Percentiles rank a stretch among this genome's conserved stretches.
Conservation (phyloP, 1,140 invertebrate species). For the Drosophila equinoxialis region DNA sequence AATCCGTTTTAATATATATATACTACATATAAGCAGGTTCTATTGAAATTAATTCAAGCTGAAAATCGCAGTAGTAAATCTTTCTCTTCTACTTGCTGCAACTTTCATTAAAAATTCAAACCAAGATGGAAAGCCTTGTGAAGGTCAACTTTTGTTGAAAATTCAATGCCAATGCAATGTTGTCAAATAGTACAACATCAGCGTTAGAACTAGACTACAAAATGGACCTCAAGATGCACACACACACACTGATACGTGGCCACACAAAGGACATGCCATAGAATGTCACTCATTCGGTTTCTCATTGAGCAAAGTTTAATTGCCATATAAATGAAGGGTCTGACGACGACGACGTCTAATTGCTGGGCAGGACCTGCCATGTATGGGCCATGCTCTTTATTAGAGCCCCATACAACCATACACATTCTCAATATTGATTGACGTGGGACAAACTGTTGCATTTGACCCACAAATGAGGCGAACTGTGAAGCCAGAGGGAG, state of each 20-base stretch:
- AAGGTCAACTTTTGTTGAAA: conserved; percentile 36
- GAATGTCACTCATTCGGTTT: conserved; percentile 19
- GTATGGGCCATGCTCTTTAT: conserved; percentile 14
- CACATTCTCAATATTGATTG: conserved; percentile 58
- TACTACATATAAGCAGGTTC: neutral
- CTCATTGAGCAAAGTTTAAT: conserved; percentile 57
- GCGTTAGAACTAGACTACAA: conserved; percentile 22
- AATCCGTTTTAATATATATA: neutral
- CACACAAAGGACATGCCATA: neutral
- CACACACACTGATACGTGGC: neutral
- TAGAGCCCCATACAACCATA: conserved; percentile 2
- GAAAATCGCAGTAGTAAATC: neutral
- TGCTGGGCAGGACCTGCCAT: conserved; percentile 33
- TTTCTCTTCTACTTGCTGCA: neutral
- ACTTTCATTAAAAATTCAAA: conserved; percentile 43
- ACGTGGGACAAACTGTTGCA: conserved; percentile 60
- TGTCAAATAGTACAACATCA: conserved; percentile 17
- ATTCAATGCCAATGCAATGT: conserved; percentile 22
- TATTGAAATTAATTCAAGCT: conserved; percentile 4
- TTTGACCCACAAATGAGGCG: conserved; percentile 67
- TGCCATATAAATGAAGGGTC: conserved; percentile 66
- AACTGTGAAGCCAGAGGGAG: conserved; percentile 47
- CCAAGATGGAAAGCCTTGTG: conserved; percentile 26
- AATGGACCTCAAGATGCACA: conserved; percentile 26
- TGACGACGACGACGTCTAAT: conserved; percentile 47